Percentiles rank a stretch among this genome's conserved stretches.
Conservation (phyloP, 2,113 vertebrate species). For the Xiphophorus maculatus region DNA sequence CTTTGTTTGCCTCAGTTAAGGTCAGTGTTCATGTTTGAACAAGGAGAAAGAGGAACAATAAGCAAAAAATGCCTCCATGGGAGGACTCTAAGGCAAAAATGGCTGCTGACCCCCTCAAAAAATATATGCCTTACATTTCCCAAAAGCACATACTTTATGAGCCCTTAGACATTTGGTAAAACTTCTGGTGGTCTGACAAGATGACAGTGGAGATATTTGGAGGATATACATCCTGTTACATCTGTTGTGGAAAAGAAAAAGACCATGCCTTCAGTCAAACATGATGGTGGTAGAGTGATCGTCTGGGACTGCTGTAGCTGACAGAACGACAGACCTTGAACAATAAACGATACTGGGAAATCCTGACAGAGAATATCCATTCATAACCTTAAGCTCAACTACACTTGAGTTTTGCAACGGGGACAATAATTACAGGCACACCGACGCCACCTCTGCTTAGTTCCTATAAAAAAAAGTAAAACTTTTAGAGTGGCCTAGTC, state of each 20-base stretch:
- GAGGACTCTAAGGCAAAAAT: background rate
- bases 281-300: background rate
- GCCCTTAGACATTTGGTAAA: background rate
- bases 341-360: background rate
- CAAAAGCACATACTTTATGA: background rate
- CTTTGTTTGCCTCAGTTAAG: background rate
- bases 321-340: background rate
- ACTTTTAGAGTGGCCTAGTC: no score
- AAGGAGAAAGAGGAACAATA: background rate
- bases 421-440: background rate
- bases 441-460: no score
- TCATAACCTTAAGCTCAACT: background rate
- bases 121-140: background rate
- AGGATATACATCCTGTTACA: background rate
- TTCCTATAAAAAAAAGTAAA: no score
- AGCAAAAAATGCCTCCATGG: background rate
- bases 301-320: background rate
- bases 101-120: no score
- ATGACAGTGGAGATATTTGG: no score
- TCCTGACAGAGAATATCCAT: background rate
- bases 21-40: background rate
- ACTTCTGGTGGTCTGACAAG: background rate
- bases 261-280: no score
- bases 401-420: background rate
- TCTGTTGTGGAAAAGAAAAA: background rate